Conservation (phyloP, 2,797 vertebrate genomes). For the Coregonus suidteri region DNA sequence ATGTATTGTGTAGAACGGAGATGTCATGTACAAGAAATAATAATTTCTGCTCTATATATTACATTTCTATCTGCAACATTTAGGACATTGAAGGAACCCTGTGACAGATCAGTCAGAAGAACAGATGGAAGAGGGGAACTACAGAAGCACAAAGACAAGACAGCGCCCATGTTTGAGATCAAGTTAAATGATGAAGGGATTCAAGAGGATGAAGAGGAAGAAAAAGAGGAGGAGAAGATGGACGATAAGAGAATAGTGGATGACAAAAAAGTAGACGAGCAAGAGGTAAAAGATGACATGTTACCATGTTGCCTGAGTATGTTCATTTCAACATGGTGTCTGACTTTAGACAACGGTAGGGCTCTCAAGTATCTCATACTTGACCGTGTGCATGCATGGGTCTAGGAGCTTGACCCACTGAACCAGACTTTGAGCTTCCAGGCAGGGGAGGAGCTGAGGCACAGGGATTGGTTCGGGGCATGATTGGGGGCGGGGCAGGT, state of each 20-base stretch:
- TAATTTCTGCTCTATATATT: not conserved
- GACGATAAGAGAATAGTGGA: conserved; percentile 19
- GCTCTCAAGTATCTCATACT: not conserved
- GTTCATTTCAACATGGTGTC: not conserved
- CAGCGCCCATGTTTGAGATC: conserved; percentile 73
- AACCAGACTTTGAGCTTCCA: conserved; percentile 75
- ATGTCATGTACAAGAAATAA: not conserved
- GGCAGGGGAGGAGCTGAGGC: conserved; percentile 66
- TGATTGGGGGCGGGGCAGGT: not conserved
- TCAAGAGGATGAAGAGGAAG: conserved; percentile 29
- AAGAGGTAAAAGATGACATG: conserved; percentile 1
- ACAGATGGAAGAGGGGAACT: conserved; percentile 58
- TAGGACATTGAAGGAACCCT: conserved; percentile 74
- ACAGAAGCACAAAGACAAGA: conserved; percentile 69
- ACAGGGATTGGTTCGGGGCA: conserved; percentile 48
- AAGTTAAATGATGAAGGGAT: conserved; percentile 65
- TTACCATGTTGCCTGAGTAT: not conserved
- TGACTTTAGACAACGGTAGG: not conserved
- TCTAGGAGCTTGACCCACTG: conserved; percentile 73
- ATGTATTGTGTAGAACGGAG: not conserved
- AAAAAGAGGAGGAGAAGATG: conserved; percentile 5
- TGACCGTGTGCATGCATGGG: conserved; percentile 1
- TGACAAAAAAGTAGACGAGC: conserved; percentile 12
- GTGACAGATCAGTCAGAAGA: conserved; percentile 62
- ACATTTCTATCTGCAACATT: not conserved